Percentiles rank a stretch among this genome's conserved stretches.
Evolutionary conservation across 1,140 invertebrate species (phyloP).

Genomic region (Camponotus pennsylvanicus): DNA sequence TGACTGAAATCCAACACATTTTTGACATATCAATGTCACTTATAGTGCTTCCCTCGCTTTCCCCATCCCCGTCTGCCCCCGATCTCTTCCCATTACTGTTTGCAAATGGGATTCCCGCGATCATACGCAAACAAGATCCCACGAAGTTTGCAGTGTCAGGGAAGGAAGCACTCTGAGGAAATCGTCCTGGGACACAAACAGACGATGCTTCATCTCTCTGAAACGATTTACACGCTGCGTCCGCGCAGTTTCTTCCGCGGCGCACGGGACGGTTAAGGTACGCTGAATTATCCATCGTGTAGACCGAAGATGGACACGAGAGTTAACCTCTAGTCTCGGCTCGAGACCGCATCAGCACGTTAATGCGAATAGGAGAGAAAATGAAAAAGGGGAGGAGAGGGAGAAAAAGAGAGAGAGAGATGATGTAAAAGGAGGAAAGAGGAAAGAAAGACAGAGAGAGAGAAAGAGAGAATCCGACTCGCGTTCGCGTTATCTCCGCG

Average conservation of each 20-base stretch:
- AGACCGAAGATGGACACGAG: conserved; percentile 76
- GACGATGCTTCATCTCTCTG: conserved; percentile 48
- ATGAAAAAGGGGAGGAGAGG: conserved; percentile 54
- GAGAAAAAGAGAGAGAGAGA: not conserved
- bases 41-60: not conserved
- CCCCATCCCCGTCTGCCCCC: not conserved
- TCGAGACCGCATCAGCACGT: conserved; percentile 74
- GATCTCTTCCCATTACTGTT: conserved; percentile 19
- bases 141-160: conserved; percentile 31
- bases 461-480: conserved; percentile 26
- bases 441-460: conserved; percentile 11
- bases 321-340: conserved; percentile 76
- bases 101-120: conserved; percentile 23
- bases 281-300: conserved; percentile 79
- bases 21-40: not conserved
- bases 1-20: conserved; percentile 18
- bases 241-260: conserved; percentile 63
- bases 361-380: conserved; percentile 71
- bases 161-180: conserved; percentile 26
- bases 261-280: conserved; percentile 72
- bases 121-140: conserved; percentile 52
- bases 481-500: conserved; percentile 77
- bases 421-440: conserved; percentile 20
- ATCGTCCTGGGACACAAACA: conserved; percentile 59
- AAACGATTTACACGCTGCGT: conserved; percentile 61